phyloP scores from a whole-genome alignment of 2,797 vertebrate species.

The Coendou prehensilis region DNA sequence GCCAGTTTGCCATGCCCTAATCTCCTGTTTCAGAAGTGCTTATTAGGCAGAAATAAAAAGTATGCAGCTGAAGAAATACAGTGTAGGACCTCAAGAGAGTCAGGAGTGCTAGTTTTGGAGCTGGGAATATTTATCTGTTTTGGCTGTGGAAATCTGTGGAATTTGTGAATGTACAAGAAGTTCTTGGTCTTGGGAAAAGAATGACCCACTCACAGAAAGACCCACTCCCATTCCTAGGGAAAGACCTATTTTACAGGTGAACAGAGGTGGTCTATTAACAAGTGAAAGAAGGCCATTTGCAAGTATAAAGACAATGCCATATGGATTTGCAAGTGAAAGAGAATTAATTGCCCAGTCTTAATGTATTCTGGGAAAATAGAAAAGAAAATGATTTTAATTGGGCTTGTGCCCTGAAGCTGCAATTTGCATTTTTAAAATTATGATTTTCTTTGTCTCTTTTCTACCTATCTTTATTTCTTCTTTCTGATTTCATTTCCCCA shows the following conservation, averaged over 20 bases:
- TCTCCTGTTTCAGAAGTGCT: not conserved
- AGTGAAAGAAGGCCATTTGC: not conserved
- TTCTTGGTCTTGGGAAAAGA: not conserved
- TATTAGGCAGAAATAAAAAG: not conserved
- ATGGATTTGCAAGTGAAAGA: not conserved
- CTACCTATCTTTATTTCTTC: not conserved
- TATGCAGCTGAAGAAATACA: not conserved
- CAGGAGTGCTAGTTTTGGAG: not conserved
- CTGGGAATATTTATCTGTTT: not conserved
- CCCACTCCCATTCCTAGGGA: not conserved
- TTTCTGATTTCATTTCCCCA: not conserved
- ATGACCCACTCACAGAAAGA: not conserved
- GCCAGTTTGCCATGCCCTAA: not conserved
- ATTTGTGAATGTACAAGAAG: not conserved
- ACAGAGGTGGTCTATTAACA: not conserved
- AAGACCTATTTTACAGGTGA: not conserved
- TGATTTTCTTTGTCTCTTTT: not conserved
- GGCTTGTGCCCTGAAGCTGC: not conserved
- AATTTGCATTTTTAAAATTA: not conserved
- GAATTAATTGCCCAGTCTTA: not conserved
- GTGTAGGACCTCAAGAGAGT: not conserved
- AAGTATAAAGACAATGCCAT: not conserved
- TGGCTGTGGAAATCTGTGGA: not conserved
- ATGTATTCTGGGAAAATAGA: not conserved
- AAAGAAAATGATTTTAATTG: not conserved